These are phyloP conservation scores for Urocolius indicus DNA, from an alignment of 2,113 vertebrate species.

Conservation along the genomic window DNA sequence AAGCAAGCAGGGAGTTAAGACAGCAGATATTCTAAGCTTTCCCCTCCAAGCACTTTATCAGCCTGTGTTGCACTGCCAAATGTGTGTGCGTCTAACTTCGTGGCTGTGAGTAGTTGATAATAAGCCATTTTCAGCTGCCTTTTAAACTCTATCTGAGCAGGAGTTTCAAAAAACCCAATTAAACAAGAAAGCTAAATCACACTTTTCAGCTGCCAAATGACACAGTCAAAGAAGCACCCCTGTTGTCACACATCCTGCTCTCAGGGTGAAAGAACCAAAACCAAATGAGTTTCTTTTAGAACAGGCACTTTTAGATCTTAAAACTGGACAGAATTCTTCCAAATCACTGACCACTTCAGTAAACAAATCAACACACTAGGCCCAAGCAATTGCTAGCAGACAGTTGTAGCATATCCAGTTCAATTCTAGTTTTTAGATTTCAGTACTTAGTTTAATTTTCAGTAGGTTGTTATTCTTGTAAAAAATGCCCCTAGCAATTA, in stretches of 20 bases:
- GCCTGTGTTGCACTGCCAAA: neutral
- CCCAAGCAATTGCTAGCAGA: neutral
- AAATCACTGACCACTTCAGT: neutral
- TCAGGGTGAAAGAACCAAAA: neutral
- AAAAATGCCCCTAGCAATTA: neutral
- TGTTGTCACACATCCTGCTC: neutral
- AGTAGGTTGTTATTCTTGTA: neutral
- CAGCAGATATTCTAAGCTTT: neutral
- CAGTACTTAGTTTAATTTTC: neutral
- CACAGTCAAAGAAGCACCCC: neutral
- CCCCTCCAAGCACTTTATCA: neutral
- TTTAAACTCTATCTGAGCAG: neutral
- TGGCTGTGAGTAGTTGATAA: neutral
- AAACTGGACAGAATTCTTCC: neutral
- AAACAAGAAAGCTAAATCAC: neutral
- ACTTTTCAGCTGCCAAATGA: neutral
- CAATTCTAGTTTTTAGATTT: too few relatives aligned
- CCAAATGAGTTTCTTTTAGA: conserved; percentile 5
- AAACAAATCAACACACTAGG: neutral
- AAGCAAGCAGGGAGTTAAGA: neutral
- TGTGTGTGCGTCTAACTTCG: neutral
- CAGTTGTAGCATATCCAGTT: neutral
- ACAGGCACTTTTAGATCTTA: neutral
- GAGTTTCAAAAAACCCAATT: neutral
- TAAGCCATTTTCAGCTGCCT: neutral